phyloP scores from a whole-genome alignment of 2,888 invertebrate genomes.

The Apamea epomidion region DNA sequence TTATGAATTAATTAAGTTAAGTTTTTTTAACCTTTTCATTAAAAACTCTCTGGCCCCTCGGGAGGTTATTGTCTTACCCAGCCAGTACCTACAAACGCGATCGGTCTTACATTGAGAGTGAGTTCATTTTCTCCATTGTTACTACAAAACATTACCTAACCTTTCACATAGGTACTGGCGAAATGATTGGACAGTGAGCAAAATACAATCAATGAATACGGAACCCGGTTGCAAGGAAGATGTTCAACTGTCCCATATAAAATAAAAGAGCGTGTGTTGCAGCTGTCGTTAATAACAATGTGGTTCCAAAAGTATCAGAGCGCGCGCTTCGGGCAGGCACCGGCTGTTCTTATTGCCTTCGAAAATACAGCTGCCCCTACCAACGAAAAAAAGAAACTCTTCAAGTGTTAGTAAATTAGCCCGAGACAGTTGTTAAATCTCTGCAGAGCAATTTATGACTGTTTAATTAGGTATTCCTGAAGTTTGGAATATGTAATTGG shows the following conservation, averaged over 20 bases:
- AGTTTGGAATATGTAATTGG: constrained; percentile 4
- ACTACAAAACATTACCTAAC: background rate
- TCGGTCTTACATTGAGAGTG: background rate
- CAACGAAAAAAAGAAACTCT: constrained; percentile 49
- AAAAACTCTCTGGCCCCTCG: background rate
- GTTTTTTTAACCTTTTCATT: background rate
- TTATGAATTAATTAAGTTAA: background rate
- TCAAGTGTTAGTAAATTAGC: constrained; percentile 45
- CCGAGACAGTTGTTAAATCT: constrained; percentile 48
- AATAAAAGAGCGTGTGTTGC: constrained; percentile 77
- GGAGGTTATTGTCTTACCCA: background rate
- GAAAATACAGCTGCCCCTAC: constrained; percentile 76
- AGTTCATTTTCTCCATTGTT: background rate
- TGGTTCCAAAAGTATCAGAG: constrained; percentile 77
- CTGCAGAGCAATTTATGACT: constrained; percentile 10
- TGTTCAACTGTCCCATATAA: constrained; percentile 67
- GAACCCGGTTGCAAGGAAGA: constrained; percentile 52
- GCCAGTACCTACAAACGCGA: background rate
- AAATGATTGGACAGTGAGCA: background rate
- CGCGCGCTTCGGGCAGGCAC: constrained; percentile 73
- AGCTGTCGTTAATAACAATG: constrained; percentile 86
- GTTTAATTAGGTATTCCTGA: constrained; percentile 8
- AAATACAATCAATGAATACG: constrained; percentile 30
- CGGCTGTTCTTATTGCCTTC: constrained; percentile 75
- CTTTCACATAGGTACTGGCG: background rate